These are phyloP conservation scores for Elanoides forficatus DNA, from an alignment of 2,113 vertebrate genomes.

Conservation along the genomic window DNA sequence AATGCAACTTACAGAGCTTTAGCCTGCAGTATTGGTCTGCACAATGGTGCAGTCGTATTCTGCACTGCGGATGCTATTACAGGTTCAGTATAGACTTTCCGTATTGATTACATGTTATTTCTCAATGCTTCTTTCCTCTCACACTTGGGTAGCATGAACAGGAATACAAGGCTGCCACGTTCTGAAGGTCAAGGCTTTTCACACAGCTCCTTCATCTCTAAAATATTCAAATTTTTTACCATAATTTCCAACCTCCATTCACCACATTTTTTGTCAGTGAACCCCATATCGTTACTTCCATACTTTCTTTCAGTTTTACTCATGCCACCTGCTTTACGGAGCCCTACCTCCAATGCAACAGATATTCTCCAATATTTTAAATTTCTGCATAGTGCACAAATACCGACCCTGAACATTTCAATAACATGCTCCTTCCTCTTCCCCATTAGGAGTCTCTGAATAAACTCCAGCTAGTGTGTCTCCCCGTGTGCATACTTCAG, in stretches of 20 bases:
- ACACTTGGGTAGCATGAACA: neutral
- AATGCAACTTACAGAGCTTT: neutral
- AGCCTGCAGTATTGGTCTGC: neutral
- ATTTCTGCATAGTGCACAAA: neutral
- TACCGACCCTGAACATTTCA: neutral
- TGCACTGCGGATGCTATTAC: neutral
- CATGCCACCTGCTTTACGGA: neutral
- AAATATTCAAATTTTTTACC: neutral
- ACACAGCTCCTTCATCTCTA: neutral
- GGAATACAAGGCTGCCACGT: neutral
- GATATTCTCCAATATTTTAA: neutral
- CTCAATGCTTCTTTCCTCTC: neutral
- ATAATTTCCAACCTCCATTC: neutral
- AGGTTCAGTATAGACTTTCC: neutral
- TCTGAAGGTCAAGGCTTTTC: neutral
- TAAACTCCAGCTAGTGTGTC: neutral
- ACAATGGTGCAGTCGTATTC: rapidly evolving
- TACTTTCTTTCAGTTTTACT: neutral
- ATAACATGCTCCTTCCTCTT: neutral
- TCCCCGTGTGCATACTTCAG: neutral
- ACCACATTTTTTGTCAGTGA: neutral
- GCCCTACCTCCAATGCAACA: neutral
- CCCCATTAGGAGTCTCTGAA: neutral
- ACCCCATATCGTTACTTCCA: neutral
- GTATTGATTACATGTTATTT: neutral